A percentile compares a stretch with the other conserved stretches of the same genome.
These are phyloP conservation scores for Vireo altiloquus DNA, from an alignment of 2,113 vertebrate species.

Conservation along the genomic window DNA sequence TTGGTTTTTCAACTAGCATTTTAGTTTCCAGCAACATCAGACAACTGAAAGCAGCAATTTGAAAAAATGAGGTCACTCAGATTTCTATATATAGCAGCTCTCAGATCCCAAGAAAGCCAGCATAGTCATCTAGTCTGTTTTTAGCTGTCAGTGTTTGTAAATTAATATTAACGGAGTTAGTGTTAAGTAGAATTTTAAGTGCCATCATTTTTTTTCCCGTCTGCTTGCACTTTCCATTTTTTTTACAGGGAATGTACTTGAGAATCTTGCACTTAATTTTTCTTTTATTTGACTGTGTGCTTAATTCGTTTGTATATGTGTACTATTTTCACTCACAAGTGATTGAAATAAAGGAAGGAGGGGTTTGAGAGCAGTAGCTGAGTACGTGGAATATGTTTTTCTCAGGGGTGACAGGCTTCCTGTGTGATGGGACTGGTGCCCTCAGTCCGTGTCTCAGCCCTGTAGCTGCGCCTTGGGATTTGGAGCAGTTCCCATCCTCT, in stretches of 20 bases:
- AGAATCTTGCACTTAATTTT: neutral
- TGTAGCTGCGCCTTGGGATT: neutral
- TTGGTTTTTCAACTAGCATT: neutral
- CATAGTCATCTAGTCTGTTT: neutral
- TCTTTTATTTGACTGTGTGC: accelerated
- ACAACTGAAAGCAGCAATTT: constrained; percentile 7
- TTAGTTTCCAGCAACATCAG: neutral
- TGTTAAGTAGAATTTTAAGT: constrained; percentile 1
- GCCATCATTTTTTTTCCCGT: neutral
- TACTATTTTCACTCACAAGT: neutral
- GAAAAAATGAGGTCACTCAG: constrained; percentile 11
- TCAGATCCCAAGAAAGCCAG: neutral
- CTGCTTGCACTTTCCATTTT: neutral
- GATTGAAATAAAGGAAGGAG: neutral
- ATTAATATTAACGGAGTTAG: constrained; percentile 4
- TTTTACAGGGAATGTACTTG: neutral
- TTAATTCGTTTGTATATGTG: neutral
- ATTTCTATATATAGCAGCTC: constrained; percentile 34
- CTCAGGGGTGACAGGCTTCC: neutral
- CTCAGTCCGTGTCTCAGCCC: neutral
- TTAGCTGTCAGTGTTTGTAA: constrained; percentile 34
- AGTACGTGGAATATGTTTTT: neutral
- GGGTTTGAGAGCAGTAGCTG: neutral
- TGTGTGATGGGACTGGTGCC: neutral
- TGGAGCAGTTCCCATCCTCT: neutral